Base-by-base conservation (phyloP, 2,113 vertebrate genomes). In the Hippocampus zosterae region DNA sequence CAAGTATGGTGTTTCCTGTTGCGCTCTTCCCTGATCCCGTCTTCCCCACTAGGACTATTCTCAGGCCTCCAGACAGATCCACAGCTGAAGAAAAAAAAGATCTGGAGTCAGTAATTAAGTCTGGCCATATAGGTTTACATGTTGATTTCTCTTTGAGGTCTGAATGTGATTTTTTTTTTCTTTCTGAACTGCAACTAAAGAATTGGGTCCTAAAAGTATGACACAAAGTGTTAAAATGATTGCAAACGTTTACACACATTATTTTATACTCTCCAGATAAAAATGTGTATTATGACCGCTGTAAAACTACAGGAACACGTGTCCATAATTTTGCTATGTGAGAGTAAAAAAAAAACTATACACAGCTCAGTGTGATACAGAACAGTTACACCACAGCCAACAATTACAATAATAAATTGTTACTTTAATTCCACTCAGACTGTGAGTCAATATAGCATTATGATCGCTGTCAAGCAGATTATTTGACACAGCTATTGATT, bases 11-110 rank as follows among this genome's bases (percentile, higher is more conserved):
- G 81, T 92, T 92, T 78, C 90, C 91, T 70, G 89, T 68, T 4
- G 91, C 88, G 50, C 91, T 92, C 79, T 91, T 91, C 15, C 91
- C 90, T 33, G 84, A 89, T 53, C 91, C 91, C 10, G 91, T 90
- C 73, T 89, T 91, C 0, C 91, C 91, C 70, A 91, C 84, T 48
- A 92, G 77, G 68, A 92, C 89, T 1, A 92, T 87, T 72, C 89
- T 79, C 46, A 91, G 41, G 4, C 86, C 86, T 63, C 81, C 78
- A 56, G 83, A 53, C 53, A 87, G 75, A 59, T 88, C 84, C 55
- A 84, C 62, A 81, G 70, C 87, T 90, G 78, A 12, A 68, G 60
- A 65, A 1, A 68, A 68, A 63, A 0, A 18, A 16, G 48, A 67
- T 33, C 18, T 11, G 19, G 40, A 12, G 23, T 25, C 16, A 29